phyloP scores from a whole-genome alignment of 2,888 invertebrate genomes.

The Dyspetes luteomarginatus region DNA sequence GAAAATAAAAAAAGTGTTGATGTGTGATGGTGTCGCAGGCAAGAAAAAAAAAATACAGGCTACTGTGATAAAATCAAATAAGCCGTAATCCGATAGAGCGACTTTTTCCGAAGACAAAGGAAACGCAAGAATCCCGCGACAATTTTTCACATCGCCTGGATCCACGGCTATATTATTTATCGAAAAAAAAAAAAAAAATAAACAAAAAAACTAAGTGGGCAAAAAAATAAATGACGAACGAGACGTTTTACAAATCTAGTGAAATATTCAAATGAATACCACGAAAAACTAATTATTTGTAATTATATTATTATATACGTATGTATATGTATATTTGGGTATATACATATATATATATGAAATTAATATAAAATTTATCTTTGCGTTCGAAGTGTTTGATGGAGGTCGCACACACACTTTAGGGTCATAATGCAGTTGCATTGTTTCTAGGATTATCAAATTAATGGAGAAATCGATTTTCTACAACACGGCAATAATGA shows the following conservation, averaged over 20 bases:
- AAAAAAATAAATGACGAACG: slow-evolving; percentile 30
- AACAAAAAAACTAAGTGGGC: slow-evolving; percentile 44
- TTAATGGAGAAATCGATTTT: slow-evolving; percentile 44
- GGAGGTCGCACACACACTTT: slow-evolving; percentile 57
- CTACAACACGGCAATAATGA: slow-evolving; percentile 49
- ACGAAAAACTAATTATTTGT: slow-evolving; percentile 70
- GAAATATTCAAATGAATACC: slow-evolving; percentile 79
- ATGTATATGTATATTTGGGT: slow-evolving; percentile 57
- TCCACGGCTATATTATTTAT: slow-evolving; percentile 51
- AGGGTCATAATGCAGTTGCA: slow-evolving; percentile 33
- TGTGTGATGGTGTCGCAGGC: slow-evolving; percentile 67
- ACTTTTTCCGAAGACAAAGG: slow-evolving; percentile 58
- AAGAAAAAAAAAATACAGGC: slow-evolving; percentile 72
- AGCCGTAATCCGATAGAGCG: slow-evolving; percentile 70
- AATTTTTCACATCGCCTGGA: slow-evolving; percentile 63
- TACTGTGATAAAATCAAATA: slow-evolving; percentile 82
- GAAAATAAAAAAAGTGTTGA: slow-evolving; percentile 67
- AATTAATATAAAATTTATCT: slow-evolving; percentile 79
- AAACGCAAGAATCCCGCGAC: slow-evolving; percentile 42
- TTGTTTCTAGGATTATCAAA: slow-evolving; percentile 39
- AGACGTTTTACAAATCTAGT: slow-evolving; percentile 80
- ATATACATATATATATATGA: slow-evolving; percentile 69
- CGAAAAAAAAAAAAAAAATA: slow-evolving; percentile 40
- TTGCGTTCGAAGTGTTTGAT: slow-evolving; percentile 70
- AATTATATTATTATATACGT: slow-evolving; percentile 70